Percentiles rank a stretch among this genome's conserved stretches.
These are phyloP conservation scores for Pangasianodon gigas DNA, from an alignment of 2,113 vertebrate species.

Conservation along the genomic window DNA sequence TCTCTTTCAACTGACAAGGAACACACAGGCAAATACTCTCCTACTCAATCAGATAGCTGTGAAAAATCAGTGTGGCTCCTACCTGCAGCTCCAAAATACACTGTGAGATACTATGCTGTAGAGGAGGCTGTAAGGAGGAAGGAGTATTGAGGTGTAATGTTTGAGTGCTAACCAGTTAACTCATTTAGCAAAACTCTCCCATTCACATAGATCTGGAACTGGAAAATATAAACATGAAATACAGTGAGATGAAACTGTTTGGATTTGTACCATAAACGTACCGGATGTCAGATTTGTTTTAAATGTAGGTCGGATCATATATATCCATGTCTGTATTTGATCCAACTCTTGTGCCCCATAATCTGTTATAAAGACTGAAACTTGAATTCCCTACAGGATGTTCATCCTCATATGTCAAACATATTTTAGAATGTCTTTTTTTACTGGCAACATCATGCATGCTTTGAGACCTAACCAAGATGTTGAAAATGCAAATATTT, in stretches of 20 bases:
- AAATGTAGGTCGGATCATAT: not conserved
- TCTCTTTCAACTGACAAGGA: slow-evolving; percentile 1
- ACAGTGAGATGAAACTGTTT: not conserved
- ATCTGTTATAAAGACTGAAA: slow-evolving; percentile 41
- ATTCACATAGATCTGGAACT: not conserved
- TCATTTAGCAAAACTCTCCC: not conserved
- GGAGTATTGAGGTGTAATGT: not conserved
- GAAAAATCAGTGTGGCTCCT: not conserved
- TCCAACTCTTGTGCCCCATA: slow-evolving; percentile 1
- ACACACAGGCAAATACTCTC: not conserved
- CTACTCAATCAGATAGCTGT: not conserved
- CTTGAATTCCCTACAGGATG: slow-evolving; percentile 34
- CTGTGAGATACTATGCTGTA: not conserved
- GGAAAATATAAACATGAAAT: not conserved
- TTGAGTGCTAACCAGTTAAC: not conserved
- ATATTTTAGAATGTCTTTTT: slow-evolving; percentile 40
- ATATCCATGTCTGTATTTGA: not conserved
- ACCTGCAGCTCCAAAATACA: not conserved
- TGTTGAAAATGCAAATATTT: slow-evolving; percentile 63
- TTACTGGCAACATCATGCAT: slow-evolving; percentile 54
- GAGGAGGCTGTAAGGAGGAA: not conserved
- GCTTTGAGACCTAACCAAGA: slow-evolving; percentile 60
- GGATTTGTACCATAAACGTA: not conserved
- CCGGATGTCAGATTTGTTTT: slow-evolving; percentile 6
- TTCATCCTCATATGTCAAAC: slow-evolving; percentile 48